Evolutionary conservation across 2,888 invertebrate genomes (phyloP), one percentile per base, ranked within the genome.

Genomic region (Eurytoma californica): DNA sequence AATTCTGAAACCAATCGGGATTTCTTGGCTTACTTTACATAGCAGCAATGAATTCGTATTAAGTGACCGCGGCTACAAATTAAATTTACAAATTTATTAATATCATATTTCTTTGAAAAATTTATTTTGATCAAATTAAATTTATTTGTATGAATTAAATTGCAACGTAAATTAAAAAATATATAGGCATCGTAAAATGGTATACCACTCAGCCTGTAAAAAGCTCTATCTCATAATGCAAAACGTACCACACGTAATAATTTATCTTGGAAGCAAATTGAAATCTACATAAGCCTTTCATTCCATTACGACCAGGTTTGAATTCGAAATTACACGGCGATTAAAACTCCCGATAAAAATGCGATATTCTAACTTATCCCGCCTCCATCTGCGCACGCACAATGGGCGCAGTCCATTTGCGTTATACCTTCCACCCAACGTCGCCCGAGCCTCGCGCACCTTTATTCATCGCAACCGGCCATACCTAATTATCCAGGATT

Each of bases 401-500:
- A 79, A 73, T 39, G 39, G 63, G 65, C 63, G 68, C 28, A 20
- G 12, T 24, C 39, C 39, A 39, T 39, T 39, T 39, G 39, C 47
- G n/a, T 39, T 49, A n/a, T 16, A 39, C 5, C 39, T 39, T 39
- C 7, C 39, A 39, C 3, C 7, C 39, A 4, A 39, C 39, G 39
- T 7, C 39, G n/a, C 4, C 9, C 18, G 30, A 63, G 39, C 24
- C 28, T 20, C 49, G 49, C 51, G 28, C 51, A n/a, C 53, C 53
- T 67, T 60, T 53, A 53, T 18, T 18, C 69, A 16, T 53, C 5
- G 20, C 58, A 57, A 18, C 28, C 60, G 70, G 39, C 39, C 24
- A 12, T 20, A 18, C 76, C 75, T 83, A 83, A 85, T 85, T 84
- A 81, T 55, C 70, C 82, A 72, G 75, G 76, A 77, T 77, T 78